Percentiles rank a stretch among this genome's conserved stretches.
Evolutionary conservation across 2,113 vertebrate species (phyloP).

Genomic region (Marmota monax): DNA sequence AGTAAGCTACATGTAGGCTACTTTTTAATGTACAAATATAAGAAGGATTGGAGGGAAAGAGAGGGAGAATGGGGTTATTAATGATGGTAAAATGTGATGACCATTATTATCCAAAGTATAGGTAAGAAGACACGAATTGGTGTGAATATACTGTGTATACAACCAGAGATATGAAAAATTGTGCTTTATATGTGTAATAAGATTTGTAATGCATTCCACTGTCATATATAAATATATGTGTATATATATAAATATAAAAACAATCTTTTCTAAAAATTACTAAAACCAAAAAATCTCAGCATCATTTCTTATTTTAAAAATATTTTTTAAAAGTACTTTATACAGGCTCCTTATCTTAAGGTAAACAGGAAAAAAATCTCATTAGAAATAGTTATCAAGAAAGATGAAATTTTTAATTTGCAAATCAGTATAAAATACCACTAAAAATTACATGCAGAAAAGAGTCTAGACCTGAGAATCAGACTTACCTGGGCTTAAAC

Average conservation of each 20-base stretch:
- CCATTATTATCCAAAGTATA: too few species aligned
- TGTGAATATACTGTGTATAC: too few species aligned
- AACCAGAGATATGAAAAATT: too few species aligned
- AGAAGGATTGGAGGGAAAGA: background rate
- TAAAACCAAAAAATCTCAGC: slow-evolving; percentile 44
- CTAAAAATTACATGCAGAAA: background rate
- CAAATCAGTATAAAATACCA: slow-evolving; percentile 2
- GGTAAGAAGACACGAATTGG: too few species aligned
- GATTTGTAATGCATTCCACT: too few species aligned
- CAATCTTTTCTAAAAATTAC: slow-evolving; percentile 49
- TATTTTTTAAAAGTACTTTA: slow-evolving; percentile 40
- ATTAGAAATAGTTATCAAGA: background rate
- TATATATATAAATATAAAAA: background rate
- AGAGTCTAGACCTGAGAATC: slow-evolving; percentile 4
- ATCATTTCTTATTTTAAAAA: slow-evolving; percentile 32
- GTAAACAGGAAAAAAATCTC: background rate
- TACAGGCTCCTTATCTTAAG: background rate
- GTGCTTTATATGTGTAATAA: too few species aligned
- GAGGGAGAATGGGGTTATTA: too few species aligned
- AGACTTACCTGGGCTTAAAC: background rate
- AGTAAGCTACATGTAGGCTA: slow-evolving; percentile 4
- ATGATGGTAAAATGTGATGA: too few species aligned
- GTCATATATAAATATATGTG: too few species aligned
- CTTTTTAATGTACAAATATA: background rate
- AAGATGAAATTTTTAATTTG: slow-evolving; percentile 30